These are phyloP conservation scores for Synanthedon andrenaeformis DNA, from an alignment of 2,888 invertebrate genomes.

Conservation along the genomic window DNA sequence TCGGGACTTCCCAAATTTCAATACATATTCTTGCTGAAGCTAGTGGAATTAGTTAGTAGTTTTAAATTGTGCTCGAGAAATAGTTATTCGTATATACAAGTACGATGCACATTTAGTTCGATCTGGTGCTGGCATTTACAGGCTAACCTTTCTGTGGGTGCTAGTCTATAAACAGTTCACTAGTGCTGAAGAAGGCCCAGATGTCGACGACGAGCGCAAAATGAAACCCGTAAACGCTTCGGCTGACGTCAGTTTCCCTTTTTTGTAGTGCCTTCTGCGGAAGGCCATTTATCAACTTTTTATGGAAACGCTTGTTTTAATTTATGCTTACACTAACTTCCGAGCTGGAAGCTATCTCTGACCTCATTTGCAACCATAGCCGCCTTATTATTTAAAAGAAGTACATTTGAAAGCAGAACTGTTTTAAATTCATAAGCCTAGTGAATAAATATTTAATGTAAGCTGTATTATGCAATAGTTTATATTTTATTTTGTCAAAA, in stretches of 20 bases:
- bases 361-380: conserved; percentile 55
- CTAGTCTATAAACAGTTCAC: conserved; percentile 22
- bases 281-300: conserved; percentile 68
- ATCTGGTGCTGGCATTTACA: conserved; percentile 10
- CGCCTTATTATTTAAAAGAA: conserved; percentile 43
- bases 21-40: too few species aligned
- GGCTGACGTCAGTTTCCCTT: conserved; percentile 52
- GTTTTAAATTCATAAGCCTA: conserved; percentile 6
- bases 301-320: conserved; percentile 65
- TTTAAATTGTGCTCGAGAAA: too few species aligned
- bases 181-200: conserved; percentile 48
- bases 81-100: too few species aligned
- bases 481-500: too few species aligned
- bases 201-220: conserved; percentile 55
- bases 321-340: conserved; percentile 64
- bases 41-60: too few species aligned
- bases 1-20: too few species aligned
- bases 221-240: conserved; percentile 63
- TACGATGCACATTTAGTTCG: too few species aligned
- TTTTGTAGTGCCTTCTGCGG: conserved; percentile 58
- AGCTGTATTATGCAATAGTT: too few species aligned
- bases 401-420: conserved; percentile 25
- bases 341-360: conserved; percentile 51
- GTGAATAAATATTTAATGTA: too few species aligned
- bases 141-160: too few species aligned